phyloP scores from a whole-genome alignment of 2,113 vertebrate genomes.

The Mustelus asterias region DNA sequence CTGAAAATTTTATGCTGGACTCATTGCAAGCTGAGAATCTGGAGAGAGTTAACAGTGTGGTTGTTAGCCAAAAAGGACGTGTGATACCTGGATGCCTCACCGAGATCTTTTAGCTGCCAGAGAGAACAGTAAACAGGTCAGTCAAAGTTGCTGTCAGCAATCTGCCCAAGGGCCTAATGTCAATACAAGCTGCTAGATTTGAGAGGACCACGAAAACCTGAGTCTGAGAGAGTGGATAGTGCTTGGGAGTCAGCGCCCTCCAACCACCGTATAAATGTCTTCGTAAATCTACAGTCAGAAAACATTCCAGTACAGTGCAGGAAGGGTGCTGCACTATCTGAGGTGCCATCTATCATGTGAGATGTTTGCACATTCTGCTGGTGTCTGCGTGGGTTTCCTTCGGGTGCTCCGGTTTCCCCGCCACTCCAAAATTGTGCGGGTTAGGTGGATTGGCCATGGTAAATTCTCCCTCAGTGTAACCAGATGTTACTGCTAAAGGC shows the following conservation, averaged over 20 bases:
- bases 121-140: constrained; percentile 8
- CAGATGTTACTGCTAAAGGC: too few relatives aligned
- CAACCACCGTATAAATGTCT: not conserved
- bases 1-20: not conserved
- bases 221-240: not conserved
- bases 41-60: not conserved
- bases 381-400: too few relatives aligned
- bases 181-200: not conserved
- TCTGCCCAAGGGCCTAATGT: not conserved
- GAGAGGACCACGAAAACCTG: not conserved
- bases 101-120: not conserved
- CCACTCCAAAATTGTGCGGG: too few relatives aligned
- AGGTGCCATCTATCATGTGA: not conserved
- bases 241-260: not conserved
- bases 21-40: not conserved
- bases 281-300: not conserved
- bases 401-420: too few relatives aligned
- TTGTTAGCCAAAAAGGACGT: not conserved
- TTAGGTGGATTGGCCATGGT: too few relatives aligned
- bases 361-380: too few relatives aligned
- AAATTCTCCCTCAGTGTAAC: too few relatives aligned
- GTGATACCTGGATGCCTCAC: constrained; percentile 16
- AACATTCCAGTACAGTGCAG: not conserved
- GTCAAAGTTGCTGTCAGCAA: constrained; percentile 25
- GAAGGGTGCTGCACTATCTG: not conserved